A percentile compares a stretch with the other conserved stretches of the same genome.
Conservation (phyloP, 2,888 invertebrate species). For the Tethea ocularis region DNA sequence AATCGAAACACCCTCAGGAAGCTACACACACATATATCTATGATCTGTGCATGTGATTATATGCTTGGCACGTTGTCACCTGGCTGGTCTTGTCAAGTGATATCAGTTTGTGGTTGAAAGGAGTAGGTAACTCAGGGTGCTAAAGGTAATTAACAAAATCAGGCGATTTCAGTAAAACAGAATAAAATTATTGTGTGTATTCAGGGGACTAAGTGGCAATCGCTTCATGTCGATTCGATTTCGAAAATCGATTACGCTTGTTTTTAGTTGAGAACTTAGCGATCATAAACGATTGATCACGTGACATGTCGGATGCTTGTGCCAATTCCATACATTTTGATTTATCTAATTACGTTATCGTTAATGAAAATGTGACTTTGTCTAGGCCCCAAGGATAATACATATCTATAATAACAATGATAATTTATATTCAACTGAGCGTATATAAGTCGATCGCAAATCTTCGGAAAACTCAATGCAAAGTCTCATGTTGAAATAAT, state of each 20-base stretch:
- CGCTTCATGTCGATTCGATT: too few species aligned
- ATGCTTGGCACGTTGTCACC: background rate
- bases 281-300: too few species aligned
- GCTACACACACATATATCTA: background rate
- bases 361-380: too few species aligned
- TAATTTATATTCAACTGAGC: constrained; percentile 7
- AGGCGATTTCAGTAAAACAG: background rate
- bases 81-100: background rate
- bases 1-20: background rate
- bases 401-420: background rate
- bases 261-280: too few species aligned
- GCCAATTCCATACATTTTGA: too few species aligned
- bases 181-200: background rate
- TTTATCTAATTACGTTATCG: too few species aligned
- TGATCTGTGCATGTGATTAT: background rate
- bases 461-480: constrained; percentile 15
- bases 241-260: too few species aligned
- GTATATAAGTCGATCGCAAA: constrained; percentile 13
- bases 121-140: background rate
- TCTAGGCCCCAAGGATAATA: background rate
- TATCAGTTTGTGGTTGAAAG: background rate
- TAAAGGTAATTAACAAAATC: background rate
- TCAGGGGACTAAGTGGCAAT: too few species aligned
- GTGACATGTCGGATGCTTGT: too few species aligned
- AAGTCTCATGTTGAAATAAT: constrained; percentile 4